Evolutionary conservation across 2,113 vertebrate genomes (phyloP).

Genomic region (Lynx canadensis): DNA sequence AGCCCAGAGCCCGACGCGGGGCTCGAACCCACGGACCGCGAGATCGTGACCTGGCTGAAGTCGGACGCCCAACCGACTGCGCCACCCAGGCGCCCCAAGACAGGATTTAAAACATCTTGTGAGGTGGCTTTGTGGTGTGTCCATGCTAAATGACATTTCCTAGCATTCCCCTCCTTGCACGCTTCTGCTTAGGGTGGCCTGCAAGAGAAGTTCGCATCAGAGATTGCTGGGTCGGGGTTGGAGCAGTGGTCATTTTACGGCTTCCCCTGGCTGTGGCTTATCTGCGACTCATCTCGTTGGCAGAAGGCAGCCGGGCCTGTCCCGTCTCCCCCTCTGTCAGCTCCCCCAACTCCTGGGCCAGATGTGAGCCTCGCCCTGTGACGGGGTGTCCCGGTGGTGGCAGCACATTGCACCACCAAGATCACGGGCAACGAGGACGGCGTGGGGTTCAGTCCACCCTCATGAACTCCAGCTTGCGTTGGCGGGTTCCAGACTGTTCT

Average conservation of each 20-base stretch:
- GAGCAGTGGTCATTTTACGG: neutral
- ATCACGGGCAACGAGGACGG: neutral
- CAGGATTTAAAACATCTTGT: neutral
- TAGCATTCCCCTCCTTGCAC: neutral
- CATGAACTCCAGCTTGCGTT: neutral
- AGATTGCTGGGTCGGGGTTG: neutral
- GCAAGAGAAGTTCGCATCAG: neutral
- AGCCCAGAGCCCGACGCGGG: no score
- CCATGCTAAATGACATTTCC: neutral
- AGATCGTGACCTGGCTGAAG: no score
- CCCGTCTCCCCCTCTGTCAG: neutral
- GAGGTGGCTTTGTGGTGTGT: neutral
- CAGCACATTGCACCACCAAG: neutral
- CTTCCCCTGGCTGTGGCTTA: neutral
- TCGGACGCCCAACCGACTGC: no score
- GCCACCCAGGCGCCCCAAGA: no score
- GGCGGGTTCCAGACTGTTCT: neutral
- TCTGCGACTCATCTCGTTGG: neutral
- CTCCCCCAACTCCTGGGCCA: neutral
- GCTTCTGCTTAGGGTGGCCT: neutral
- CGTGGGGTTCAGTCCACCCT: neutral
- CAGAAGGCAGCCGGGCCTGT: neutral
- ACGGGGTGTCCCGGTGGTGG: neutral
- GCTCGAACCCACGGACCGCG: no score
- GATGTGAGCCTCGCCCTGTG: neutral